Percentiles rank a stretch among this genome's conserved stretches.
Conservation (phyloP, 2,888 invertebrate genomes). For the Caenorhabditis japonica region DNA sequence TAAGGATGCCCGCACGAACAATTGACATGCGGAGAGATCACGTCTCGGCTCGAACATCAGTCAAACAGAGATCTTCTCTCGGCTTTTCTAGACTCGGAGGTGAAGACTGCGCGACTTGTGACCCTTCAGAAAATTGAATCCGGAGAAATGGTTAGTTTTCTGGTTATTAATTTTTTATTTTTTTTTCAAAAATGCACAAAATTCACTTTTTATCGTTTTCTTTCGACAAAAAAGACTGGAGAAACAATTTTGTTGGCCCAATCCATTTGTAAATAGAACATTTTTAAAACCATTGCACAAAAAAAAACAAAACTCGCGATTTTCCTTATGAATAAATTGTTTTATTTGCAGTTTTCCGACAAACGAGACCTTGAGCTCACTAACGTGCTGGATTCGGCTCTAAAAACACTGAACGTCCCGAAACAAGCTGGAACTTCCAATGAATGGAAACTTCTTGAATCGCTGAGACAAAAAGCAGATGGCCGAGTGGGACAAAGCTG, state of each 20-base stretch:
- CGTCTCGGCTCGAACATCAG: constrained; percentile 37
- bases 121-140: constrained; percentile 29
- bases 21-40: constrained; percentile 57
- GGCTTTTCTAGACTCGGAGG: constrained; percentile 46
- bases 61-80: constrained; percentile 36
- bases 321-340: no score
- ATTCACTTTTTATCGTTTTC: neutral
- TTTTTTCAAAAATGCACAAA: no score
- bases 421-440: constrained; percentile 23
- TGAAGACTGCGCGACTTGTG: constrained; percentile 51
- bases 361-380: constrained; percentile 47
- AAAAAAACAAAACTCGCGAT: no score
- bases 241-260: neutral
- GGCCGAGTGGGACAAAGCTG: constrained; percentile 23
- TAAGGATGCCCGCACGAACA: constrained; percentile 63
- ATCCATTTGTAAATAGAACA: no score
- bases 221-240: neutral
- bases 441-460: constrained; percentile 42
- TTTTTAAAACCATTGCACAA: no score
- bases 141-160: constrained; percentile 24
- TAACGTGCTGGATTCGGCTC: constrained; percentile 31
- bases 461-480: constrained; percentile 34
- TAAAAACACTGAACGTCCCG: constrained; percentile 20
- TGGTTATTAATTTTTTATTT: no score
- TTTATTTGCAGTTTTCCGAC: constrained; percentile 16